A percentile compares a stretch with the other conserved stretches of the same genome.
Conservation (phyloP, 2,797 vertebrate species). For the Gambelia wislizenii region DNA sequence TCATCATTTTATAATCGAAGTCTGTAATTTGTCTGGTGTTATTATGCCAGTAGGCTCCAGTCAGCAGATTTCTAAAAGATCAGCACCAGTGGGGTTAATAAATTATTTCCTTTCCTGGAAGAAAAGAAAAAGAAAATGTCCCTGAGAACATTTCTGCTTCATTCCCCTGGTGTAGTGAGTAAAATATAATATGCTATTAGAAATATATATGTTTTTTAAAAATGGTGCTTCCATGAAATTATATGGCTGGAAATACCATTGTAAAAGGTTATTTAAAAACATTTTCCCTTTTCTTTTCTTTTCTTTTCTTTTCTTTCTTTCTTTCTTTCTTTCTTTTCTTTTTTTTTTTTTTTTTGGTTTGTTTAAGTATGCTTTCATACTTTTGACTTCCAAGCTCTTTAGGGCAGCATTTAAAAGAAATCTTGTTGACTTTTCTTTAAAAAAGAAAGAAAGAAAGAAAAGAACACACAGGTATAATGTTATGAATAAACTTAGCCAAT, state of each 20-base stretch:
- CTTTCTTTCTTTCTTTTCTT: too few species aligned
- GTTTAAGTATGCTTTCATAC: slow-evolving; percentile 48
- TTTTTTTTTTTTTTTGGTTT: too few species aligned
- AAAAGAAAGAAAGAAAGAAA: too few species aligned
- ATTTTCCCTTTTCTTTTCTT: slow-evolving; percentile 40
- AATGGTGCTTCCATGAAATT: slow-evolving; percentile 9
- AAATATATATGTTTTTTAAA: slow-evolving; percentile 19
- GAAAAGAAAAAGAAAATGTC: slow-evolving; percentile 6
- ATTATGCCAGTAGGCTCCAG: slow-evolving; percentile 9
- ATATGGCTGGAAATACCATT: slow-evolving; percentile 27
- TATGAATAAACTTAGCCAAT: slow-evolving; percentile 42
- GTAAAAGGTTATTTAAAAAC: slow-evolving; percentile 33
- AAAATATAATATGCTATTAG: slow-evolving; percentile 29
- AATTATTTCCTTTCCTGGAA: slow-evolving; percentile 46
- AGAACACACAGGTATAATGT: not conserved
- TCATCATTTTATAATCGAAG: not conserved
- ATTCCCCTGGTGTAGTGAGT: slow-evolving; percentile 14
- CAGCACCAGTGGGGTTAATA: slow-evolving; percentile 41
- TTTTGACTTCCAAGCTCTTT: slow-evolving; percentile 28
- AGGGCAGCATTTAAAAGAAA: slow-evolving; percentile 23
- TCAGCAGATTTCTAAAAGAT: slow-evolving; percentile 35
- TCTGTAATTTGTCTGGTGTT: slow-evolving; percentile 27
- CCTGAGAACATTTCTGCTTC: slow-evolving; percentile 35
- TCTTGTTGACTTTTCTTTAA: slow-evolving; percentile 28
- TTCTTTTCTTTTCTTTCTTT: too few species aligned